Evolutionary conservation across 2,113 vertebrate genomes (phyloP).

Genomic region (Formicarius rufipectus): DNA sequence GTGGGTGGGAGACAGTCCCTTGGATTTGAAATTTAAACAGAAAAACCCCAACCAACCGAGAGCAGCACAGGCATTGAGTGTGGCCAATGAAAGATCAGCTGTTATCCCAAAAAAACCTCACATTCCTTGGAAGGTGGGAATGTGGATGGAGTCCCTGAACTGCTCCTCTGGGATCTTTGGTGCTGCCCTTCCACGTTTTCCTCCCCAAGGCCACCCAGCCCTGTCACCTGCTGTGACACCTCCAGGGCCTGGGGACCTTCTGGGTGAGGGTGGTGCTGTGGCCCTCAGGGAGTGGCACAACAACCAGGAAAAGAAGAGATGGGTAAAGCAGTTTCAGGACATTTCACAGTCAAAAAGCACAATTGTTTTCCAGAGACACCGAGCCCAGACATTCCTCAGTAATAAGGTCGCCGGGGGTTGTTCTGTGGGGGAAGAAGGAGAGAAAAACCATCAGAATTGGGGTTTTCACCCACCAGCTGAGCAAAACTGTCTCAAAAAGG

Average conservation of each 20-base stretch:
- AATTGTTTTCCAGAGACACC: neutral
- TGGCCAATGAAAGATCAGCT: neutral
- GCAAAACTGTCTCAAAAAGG: neutral
- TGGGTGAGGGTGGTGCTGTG: neutral
- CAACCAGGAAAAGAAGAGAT: neutral
- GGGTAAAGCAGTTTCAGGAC: neutral
- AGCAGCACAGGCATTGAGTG: neutral
- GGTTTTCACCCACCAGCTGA: neutral
- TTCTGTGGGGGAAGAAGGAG: slow-evolving; percentile 79
- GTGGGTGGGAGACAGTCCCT: neutral
- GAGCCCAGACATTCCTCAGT: slow-evolving; percentile 77
- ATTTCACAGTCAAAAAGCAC: slow-evolving; percentile 25
- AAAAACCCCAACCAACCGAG: neutral
- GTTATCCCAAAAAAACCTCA: neutral
- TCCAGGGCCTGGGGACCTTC: too few relatives aligned
- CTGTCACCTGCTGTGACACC: too few relatives aligned
- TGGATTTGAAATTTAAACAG: neutral
- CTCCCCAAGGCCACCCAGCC: neutral
- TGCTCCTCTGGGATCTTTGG: neutral
- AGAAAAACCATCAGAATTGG: neutral
- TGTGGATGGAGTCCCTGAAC: neutral
- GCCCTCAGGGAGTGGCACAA: neutral
- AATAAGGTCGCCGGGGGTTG: slow-evolving; percentile 97
- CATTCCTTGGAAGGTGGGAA: neutral
- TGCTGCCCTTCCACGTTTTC: neutral